phyloP scores from a whole-genome alignment of 2,113 vertebrate species.

The Rhinolophus ferrumequinum region DNA sequence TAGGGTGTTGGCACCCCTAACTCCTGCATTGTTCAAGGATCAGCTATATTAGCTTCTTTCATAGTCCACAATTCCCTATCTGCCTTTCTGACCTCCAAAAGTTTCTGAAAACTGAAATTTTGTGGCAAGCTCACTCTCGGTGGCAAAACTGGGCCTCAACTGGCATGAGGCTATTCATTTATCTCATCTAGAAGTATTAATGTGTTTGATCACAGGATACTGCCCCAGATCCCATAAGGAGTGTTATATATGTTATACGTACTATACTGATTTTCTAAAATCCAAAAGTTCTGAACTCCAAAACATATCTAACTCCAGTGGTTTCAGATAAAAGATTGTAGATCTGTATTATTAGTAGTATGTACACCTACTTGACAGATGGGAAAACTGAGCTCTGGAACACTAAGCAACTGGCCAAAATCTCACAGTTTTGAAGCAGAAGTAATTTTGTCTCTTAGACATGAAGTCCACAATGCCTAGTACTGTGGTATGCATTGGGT shows the following conservation, averaged over 20 bases:
- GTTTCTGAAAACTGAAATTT: constrained; percentile 50
- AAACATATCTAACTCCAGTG: neutral
- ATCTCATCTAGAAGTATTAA: constrained; percentile 48
- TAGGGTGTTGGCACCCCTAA: neutral
- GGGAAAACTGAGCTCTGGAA: constrained; percentile 24
- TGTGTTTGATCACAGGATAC: neutral
- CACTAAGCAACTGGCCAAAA: neutral
- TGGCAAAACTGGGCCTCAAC: neutral
- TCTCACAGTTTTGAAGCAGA: neutral
- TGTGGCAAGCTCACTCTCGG: constrained; percentile 25
- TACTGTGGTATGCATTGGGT: neutral
- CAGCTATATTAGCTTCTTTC: neutral
- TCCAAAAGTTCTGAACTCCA: constrained; percentile 15
- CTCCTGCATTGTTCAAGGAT: neutral
- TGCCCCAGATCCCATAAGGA: neutral
- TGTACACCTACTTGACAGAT: constrained; percentile 12
- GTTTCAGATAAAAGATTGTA: constrained; percentile 2
- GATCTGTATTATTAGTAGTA: neutral
- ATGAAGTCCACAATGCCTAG: neutral
- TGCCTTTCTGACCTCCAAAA: neutral
- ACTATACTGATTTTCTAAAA: constrained; percentile 33
- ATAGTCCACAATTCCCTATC: neutral
- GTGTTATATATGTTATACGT: neutral
- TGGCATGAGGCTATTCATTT: neutral
- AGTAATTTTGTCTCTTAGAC: neutral